Base-by-base conservation (phyloP, 1,140 invertebrate genomes). In the Diplogasteroides magnus region DNA sequence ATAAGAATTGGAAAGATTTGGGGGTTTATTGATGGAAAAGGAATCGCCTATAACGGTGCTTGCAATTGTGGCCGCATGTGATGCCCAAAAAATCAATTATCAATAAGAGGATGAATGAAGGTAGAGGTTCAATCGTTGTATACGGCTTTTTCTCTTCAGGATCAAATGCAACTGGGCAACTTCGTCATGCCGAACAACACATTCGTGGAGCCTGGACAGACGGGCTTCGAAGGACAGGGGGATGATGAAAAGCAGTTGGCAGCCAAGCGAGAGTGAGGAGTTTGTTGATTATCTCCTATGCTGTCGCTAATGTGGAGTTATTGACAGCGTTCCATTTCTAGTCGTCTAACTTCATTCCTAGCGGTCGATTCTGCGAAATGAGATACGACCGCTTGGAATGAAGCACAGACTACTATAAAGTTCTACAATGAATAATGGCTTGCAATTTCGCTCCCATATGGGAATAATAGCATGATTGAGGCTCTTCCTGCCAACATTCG, bases 151-250 rank as follows among this genome's bases (percentile, higher is more conserved):
- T 64, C 25, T 32, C 31, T 31, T 19, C 60, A 71, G 29, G 2
- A 23, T 25, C 27, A 1, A 29, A 14, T 66, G 25, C 31, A 61
- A 19, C 19, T 29, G 59, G 13, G 69, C 29, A 73, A 58, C 55
- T 74, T 74, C 31, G 73, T 74, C 25, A 74, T 74, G 70, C 67
- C 60, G 64, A 74, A 74, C 65, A 68, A 76, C 55, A 74, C 73
- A 13, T 74, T 60, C 48, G 73, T 74, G 2, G 65, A 69, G 0
- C 27, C 59, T 19, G 48, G 67, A 19, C 31, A 60, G 14, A 74
- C 73, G 1, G 73, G 73, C 26, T 72, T 74, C 60, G 73, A 74
- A 29, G 15, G 57, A 14, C 58, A 61, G 3, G 55, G 32, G 28
- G 73, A 74, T 27, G 73, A 74, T 60, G 31, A 28, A 11, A 26